Evolutionary conservation across 2,113 vertebrate genomes (phyloP).

Genomic region (Hiodon tergisus): DNA sequence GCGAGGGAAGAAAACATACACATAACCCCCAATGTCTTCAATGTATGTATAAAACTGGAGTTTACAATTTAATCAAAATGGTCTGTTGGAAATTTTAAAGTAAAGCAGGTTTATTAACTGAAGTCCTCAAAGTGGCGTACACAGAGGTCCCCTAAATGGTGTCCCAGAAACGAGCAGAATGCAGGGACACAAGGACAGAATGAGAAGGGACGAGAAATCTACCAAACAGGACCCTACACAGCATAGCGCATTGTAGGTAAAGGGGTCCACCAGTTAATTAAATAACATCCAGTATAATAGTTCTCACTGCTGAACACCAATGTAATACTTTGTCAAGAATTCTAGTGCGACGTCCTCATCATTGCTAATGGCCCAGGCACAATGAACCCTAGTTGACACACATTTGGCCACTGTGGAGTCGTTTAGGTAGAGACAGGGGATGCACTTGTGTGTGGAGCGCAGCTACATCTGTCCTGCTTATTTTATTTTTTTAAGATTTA

Average conservation of each 20-base stretch:
- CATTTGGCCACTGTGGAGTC: background rate
- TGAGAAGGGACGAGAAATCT: too few species aligned
- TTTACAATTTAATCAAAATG: too few species aligned
- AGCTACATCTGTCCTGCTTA: slow-evolving; percentile 46
- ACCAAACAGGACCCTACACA: background rate
- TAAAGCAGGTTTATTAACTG: background rate
- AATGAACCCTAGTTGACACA: background rate
- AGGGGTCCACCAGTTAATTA: background rate
- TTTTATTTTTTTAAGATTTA: slow-evolving; percentile 30
- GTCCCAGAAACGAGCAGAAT: too few species aligned
- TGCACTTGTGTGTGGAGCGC: slow-evolving; percentile 34
- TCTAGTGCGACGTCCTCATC: background rate
- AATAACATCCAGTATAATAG: slow-evolving; percentile 6
- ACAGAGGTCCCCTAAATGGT: too few species aligned
- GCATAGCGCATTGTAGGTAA: background rate
- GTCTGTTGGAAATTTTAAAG: background rate
- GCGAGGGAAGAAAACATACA: too few species aligned
- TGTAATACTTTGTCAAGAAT: background rate
- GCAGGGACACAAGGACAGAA: too few species aligned
- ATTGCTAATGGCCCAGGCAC: background rate
- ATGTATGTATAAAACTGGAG: too few species aligned
- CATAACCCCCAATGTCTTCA: too few species aligned
- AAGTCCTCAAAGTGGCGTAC: background rate
- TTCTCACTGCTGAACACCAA: background rate
- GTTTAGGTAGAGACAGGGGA: background rate